These are phyloP conservation scores for Poeciliopsis retropinna DNA, from an alignment of 2,113 vertebrate species.

Conservation along the genomic window DNA sequence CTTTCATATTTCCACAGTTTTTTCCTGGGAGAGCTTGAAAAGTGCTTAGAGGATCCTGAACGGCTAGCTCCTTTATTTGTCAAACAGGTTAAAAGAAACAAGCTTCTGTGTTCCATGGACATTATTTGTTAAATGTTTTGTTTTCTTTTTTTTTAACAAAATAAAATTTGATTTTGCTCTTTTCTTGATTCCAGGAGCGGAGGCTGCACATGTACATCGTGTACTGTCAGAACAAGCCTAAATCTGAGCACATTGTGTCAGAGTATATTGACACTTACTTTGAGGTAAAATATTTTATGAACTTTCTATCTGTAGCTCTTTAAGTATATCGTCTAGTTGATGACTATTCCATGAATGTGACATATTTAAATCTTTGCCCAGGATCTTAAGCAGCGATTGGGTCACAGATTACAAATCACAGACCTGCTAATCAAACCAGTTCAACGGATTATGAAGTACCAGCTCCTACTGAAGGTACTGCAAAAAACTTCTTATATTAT, in stretches of 20 bases:
- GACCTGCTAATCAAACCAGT: constrained; percentile 97
- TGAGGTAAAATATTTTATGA: constrained; percentile 84
- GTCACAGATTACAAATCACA: constrained; percentile 94
- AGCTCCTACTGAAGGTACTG: constrained; percentile 93
- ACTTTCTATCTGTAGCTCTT: not conserved
- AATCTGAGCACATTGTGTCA: constrained; percentile 98
- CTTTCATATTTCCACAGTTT: constrained; percentile 80
- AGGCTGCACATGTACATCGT: constrained; percentile 99
- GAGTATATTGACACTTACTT: constrained; percentile 99
- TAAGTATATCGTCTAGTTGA: not conserved
- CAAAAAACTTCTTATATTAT: not conserved
- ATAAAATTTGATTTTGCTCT: not conserved
- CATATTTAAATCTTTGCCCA: constrained; percentile 52
- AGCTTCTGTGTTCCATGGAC: not conserved
- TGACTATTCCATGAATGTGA: not conserved
- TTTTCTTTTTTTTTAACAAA: not conserved
- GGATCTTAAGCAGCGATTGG: constrained; percentile 95
- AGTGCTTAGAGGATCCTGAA: constrained; percentile 98
- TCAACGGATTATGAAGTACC: constrained; percentile 99
- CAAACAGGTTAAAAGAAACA: constrained; percentile 86
- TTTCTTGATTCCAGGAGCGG: constrained; percentile 84
- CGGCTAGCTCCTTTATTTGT: constrained; percentile 93
- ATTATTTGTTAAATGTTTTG: not conserved
- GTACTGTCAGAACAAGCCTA: constrained; percentile 99
- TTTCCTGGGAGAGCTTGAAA: constrained; percentile 97